Evolutionary conservation across 2,113 vertebrate genomes (phyloP).

Genomic region (Lophochroa leadbeateri): DNA sequence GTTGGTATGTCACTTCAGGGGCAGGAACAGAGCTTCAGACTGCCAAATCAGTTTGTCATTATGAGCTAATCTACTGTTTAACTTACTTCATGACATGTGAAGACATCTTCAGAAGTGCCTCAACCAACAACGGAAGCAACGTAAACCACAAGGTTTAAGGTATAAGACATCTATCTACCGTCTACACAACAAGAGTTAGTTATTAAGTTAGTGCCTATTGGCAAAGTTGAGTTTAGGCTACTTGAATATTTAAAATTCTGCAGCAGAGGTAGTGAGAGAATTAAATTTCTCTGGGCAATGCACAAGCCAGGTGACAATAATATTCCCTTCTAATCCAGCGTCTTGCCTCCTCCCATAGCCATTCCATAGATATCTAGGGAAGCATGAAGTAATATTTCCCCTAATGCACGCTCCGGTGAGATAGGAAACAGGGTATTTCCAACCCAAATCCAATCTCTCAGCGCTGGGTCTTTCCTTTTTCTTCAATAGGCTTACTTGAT

Average conservation of each 20-base stretch:
- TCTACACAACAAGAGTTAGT: not conserved
- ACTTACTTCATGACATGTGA: not conserved
- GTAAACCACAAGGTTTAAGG: not conserved
- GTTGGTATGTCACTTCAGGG: not conserved
- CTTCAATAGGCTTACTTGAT: not conserved
- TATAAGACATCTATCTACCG: not conserved
- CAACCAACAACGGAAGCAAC: not conserved
- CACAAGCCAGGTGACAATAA: not conserved
- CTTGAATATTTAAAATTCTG: not conserved
- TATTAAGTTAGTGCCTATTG: not conserved
- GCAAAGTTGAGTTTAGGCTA: not conserved
- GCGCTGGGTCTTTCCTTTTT: not conserved
- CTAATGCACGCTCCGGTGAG: not conserved
- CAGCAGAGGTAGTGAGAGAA: not conserved
- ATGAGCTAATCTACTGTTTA: not conserved
- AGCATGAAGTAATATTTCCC: not conserved
- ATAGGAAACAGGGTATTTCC: not conserved
- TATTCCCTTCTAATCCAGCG: not conserved
- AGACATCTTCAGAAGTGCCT: not conserved
- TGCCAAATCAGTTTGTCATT: not conserved
- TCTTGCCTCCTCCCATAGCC: not conserved
- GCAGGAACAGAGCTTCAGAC: not conserved
- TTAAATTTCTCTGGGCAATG: not conserved
- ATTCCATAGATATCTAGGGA: rapidly evolving
- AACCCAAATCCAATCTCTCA: not conserved